Evolutionary conservation across 2,113 vertebrate genomes (phyloP).

Genomic region (Pantherophis guttatus): DNA sequence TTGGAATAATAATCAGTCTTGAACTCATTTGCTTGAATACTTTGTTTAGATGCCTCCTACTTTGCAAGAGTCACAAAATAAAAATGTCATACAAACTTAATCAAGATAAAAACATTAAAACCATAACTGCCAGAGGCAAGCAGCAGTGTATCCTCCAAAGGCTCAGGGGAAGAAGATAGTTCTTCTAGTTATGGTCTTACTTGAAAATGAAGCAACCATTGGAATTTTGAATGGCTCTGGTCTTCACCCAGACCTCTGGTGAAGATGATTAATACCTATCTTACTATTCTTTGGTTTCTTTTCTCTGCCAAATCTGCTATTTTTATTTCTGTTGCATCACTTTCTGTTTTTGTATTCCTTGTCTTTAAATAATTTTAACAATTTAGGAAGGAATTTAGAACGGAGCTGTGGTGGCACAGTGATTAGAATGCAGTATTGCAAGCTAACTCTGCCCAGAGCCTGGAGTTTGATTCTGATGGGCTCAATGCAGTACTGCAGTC

Average conservation of each 20-base stretch:
- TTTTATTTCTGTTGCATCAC: neutral
- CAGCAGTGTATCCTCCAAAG: neutral
- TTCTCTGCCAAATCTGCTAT: neutral
- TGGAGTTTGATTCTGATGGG: neutral
- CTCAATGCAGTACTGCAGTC: too few species aligned
- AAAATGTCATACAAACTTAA: neutral
- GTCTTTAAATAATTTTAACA: neutral
- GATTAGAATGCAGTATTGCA: neutral
- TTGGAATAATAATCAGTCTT: neutral
- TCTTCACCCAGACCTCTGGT: neutral
- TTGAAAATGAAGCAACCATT: neutral
- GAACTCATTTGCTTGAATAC: neutral
- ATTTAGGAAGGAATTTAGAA: neutral
- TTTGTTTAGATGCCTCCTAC: neutral
- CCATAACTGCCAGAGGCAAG: neutral
- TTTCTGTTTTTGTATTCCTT: neutral
- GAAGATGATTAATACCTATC: neutral
- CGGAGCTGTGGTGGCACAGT: neutral
- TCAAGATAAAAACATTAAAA: neutral
- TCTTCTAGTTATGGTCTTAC: neutral
- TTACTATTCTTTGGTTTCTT: neutral
- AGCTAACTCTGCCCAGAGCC: neutral
- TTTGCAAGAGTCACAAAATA: neutral
- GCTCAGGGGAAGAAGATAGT: neutral
- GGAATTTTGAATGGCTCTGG: neutral